phyloP scores from a whole-genome alignment of 2,113 vertebrate genomes.

The Mus pahari region DNA sequence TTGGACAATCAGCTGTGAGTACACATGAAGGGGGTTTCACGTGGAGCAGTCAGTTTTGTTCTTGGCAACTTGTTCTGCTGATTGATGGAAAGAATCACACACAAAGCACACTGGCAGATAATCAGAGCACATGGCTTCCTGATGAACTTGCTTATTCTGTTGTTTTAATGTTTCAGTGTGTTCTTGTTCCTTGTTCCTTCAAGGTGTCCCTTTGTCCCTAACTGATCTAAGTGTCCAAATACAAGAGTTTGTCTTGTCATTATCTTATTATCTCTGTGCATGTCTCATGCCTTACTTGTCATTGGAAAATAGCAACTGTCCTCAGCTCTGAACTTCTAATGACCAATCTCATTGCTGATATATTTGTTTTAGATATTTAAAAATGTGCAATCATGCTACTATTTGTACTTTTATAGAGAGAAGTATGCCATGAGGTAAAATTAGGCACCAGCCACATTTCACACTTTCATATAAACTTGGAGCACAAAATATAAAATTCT shows the following conservation, averaged over 20 bases:
- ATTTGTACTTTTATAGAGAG: background rate
- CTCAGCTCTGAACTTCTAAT: background rate
- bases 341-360: background rate
- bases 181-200: background rate
- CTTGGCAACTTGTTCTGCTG: background rate
- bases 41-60: background rate
- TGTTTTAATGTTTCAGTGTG: background rate
- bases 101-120: too few species aligned
- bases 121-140: background rate
- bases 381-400: background rate
- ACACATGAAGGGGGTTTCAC: too few species aligned
- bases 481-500: background rate
- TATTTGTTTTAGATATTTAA: background rate
- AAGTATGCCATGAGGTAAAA: background rate
- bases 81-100: too few species aligned
- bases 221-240: background rate
- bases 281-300: too few species aligned
- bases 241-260: background rate
- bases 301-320: background rate
- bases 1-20: background rate
- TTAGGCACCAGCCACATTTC: background rate
- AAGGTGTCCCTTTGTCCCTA: too few species aligned
- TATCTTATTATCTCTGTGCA: too few species aligned
- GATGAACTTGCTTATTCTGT: background rate
- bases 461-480: background rate